Conservation (phyloP, 2,113 vertebrate genomes). For the Gymnorhina tibicen region DNA sequence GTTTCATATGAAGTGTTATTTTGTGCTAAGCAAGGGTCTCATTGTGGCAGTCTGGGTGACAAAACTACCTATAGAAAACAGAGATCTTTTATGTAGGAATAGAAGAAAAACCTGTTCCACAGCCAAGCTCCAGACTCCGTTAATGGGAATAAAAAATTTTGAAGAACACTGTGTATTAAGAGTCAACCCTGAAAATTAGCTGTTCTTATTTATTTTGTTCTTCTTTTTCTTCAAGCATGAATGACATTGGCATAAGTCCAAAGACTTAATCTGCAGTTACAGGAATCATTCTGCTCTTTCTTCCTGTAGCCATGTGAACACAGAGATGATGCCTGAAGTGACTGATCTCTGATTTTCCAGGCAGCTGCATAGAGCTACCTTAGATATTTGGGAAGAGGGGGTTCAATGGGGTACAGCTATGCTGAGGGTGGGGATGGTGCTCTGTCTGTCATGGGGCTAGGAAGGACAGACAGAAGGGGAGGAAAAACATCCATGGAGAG, state of each 20-base stretch:
- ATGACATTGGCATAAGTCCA: background rate
- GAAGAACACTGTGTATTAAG: background rate
- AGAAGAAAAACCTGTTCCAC: background rate
- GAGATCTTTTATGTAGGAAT: background rate
- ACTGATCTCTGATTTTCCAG: background rate
- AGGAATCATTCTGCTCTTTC: background rate
- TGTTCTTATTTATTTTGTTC: background rate
- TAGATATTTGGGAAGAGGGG: background rate
- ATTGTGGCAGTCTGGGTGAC: background rate
- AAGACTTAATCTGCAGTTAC: background rate
- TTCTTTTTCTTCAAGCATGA: background rate
- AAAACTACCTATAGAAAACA: background rate
- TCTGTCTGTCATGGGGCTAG: background rate
- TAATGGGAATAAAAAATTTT: background rate
- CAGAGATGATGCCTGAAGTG: background rate
- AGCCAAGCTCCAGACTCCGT: background rate
- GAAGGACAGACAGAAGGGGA: background rate
- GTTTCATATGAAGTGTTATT: slow-evolving; percentile 1
- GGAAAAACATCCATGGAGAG: background rate
- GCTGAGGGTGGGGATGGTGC: background rate
- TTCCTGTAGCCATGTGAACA: background rate
- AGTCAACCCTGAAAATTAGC: background rate
- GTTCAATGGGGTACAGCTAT: background rate
- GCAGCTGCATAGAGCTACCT: background rate
- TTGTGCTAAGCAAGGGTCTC: background rate